A percentile compares a stretch with the other conserved stretches of the same genome.
Evolutionary conservation across 2,797 vertebrate species (phyloP).

Genomic region (Neopelma chrysocephalum): DNA sequence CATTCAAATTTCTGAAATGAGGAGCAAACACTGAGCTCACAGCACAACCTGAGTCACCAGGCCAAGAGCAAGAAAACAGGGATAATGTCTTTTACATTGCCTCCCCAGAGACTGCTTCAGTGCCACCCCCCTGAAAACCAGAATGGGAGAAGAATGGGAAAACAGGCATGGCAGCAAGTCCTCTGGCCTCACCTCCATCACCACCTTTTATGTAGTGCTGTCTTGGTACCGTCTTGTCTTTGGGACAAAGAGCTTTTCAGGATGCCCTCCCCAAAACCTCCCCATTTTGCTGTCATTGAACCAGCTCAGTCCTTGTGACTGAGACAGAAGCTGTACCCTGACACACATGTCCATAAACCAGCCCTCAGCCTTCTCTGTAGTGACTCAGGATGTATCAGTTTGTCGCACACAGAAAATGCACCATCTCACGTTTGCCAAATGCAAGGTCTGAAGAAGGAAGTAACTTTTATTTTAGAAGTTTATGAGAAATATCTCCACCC

Average conservation of each 20-base stretch:
- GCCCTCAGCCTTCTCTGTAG: background rate
- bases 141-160: background rate
- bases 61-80: background rate
- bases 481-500: background rate
- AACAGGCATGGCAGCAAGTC: background rate
- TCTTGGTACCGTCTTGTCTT: background rate
- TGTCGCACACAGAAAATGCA: background rate
- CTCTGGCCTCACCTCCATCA: background rate
- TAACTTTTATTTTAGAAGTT: background rate
- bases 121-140: background rate
- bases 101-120: background rate
- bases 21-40: background rate
- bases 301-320: background rate
- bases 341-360: background rate
- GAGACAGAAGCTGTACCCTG: background rate
- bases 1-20: constrained; percentile 23
- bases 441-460: background rate
- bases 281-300: background rate
- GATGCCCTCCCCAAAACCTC: background rate
- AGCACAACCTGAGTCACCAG: background rate
- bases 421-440: background rate
- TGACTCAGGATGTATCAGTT: background rate
- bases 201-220: too few relatives aligned
- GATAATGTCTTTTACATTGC: background rate
- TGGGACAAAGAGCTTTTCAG: background rate